Evolutionary conservation across 37 sponge, comb jelly and placozoan genomes (phyloP).

Genomic region (Bolinopsis microptera): DNA sequence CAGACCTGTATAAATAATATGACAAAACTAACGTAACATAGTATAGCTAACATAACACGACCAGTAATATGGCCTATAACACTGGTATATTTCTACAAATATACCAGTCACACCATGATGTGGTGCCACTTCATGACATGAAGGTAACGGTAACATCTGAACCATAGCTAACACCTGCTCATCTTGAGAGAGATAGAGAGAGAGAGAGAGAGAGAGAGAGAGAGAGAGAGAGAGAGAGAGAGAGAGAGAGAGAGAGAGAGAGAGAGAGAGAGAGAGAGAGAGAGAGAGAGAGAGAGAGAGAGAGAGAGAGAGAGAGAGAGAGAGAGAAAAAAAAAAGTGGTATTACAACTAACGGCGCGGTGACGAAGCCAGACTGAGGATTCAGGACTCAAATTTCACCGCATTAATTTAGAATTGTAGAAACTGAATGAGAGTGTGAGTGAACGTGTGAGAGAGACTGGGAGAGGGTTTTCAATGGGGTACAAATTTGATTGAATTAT

Average conservation of each 20-base stretch:
- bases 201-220: not conserved
- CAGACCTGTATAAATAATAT: no score
- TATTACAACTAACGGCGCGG: no score
- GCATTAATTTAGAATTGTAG: not conserved
- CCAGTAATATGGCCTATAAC: no score
- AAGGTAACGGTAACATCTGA: not conserved
- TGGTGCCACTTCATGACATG: not conserved
- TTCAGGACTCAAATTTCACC: not conserved
- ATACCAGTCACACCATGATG: no score
- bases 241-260: conserved; percentile 29
- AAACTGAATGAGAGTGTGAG: no score
- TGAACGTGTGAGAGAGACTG: not conserved
- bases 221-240: not conserved
- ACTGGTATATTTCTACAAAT: no score
- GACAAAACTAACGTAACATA: no score
- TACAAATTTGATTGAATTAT: not conserved
- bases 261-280: conserved; percentile 55
- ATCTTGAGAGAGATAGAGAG: not conserved
- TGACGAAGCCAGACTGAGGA: not conserved
- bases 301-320: conserved; percentile 55
- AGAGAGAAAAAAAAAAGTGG: no score
- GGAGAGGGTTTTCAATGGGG: not conserved
- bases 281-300: conserved; percentile 50
- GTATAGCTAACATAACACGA: no score
- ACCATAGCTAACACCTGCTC: not conserved